Percentiles rank a stretch among this genome's conserved stretches.
Conservation (phyloP, 1,140 invertebrate species). For the Sinonovacula constricta region DNA sequence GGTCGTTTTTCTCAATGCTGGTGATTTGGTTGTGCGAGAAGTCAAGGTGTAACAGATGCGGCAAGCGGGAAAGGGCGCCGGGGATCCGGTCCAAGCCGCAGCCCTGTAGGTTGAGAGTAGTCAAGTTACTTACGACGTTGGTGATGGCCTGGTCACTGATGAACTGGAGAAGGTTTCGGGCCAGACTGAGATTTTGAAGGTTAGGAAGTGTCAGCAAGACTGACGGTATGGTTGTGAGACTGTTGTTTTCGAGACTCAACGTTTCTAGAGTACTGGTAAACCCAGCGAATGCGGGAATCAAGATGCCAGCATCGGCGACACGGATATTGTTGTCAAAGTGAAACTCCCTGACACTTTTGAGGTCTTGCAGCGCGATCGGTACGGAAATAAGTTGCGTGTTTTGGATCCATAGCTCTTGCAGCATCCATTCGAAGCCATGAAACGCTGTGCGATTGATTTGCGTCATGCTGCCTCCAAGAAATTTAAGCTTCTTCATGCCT, state of each 20-base stretch:
- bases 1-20: constrained; percentile 44
- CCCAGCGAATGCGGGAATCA: constrained; percentile 43
- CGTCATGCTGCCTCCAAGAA: constrained; percentile 40
- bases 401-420: constrained; percentile 20
- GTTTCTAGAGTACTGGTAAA: background rate
- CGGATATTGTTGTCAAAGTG: constrained; percentile 42
- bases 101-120: constrained; percentile 19
- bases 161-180: constrained; percentile 34
- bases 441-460: constrained; percentile 28
- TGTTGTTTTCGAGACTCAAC: constrained; percentile 38
- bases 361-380: constrained; percentile 32
- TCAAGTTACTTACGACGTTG: constrained; percentile 32
- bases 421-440: constrained; percentile 33
- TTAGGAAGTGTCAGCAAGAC: constrained; percentile 17
- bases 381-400: constrained; percentile 35
- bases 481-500: constrained; percentile 8
- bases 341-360: constrained; percentile 15
- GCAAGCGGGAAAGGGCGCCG: constrained; percentile 28
- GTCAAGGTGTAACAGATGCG: constrained; percentile 16
- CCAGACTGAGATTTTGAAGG: constrained; percentile 37
- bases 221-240: constrained; percentile 30
- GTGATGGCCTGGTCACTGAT: constrained; percentile 25
- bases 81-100: constrained; percentile 41
- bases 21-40: constrained; percentile 39
- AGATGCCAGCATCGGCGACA: constrained; percentile 37